These are phyloP conservation scores for Trinorchestia longiramus DNA, from an alignment of 1,140 invertebrate genomes.

Conservation along the genomic window DNA sequence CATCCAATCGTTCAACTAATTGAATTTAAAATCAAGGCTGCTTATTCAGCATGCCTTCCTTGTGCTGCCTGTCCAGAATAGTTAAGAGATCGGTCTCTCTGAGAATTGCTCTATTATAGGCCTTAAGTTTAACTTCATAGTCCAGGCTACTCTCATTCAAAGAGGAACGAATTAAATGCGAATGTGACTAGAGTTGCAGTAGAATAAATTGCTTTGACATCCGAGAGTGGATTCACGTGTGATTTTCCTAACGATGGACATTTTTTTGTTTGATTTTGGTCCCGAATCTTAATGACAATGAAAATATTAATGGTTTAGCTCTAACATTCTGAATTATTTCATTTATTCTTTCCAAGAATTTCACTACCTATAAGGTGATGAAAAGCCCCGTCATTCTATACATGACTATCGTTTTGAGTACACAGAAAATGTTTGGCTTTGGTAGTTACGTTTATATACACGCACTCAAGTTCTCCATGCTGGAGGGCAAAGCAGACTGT, in stretches of 20 bases:
- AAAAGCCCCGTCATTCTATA: too few relatives aligned
- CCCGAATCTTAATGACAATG: too few relatives aligned
- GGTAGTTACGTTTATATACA: too few relatives aligned
- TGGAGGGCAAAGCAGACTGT: too few relatives aligned
- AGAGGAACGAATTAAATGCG: neutral
- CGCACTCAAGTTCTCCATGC: too few relatives aligned
- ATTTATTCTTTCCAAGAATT: too few relatives aligned
- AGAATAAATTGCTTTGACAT: neutral
- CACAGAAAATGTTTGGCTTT: too few relatives aligned
- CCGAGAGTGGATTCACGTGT: neutral
- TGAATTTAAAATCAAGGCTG: neutral
- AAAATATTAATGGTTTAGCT: too few relatives aligned
- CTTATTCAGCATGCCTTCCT: neutral
- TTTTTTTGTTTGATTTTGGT: neutral
- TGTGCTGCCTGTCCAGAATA: neutral
- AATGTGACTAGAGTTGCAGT: neutral
- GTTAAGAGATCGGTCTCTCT: neutral
- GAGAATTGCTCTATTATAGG: neutral
- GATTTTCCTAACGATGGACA: neutral
- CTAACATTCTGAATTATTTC: too few relatives aligned
- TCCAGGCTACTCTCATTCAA: neutral
- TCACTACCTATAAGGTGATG: too few relatives aligned
- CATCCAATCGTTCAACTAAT: constrained; percentile 10
- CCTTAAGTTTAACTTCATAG: neutral
- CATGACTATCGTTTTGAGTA: too few relatives aligned